Evolutionary conservation across 23 tunicate species (phyloP), one percentile per base, ranked within the genome.

Genomic region (Ciona savignyi): DNA sequence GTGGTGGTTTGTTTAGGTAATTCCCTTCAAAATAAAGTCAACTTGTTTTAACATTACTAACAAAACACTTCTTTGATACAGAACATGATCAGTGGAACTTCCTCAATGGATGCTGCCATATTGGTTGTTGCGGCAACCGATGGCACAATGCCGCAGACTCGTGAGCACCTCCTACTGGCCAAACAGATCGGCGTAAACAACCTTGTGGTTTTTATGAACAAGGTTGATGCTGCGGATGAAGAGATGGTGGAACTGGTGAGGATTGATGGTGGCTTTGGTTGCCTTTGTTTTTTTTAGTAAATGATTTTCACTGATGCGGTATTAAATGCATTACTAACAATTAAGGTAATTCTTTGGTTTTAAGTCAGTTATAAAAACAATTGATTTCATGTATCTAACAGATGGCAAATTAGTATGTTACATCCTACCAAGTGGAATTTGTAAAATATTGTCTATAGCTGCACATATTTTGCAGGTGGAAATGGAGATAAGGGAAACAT

Each of bases 31-130:
- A n/a, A n/a, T n/a, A n/a, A n/a, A n/a, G n/a, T n/a, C n/a, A n/a
- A n/a, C n/a, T n/a, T n/a, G n/a, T n/a, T n/a, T n/a, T n/a, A n/a
- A n/a, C n/a, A n/a, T n/a, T n/a, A n/a, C n/a, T n/a, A n/a, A n/a
- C n/a, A n/a, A n/a, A n/a, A n/a, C n/a, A n/a, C n/a, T n/a, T 66
- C 25, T 4, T 71, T 19, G 23, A 42, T 25, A 29, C 49, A 89
- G 93, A 93, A 93, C 79, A 93, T 93, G 98, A 93, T 93, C 29
- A 74, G 86, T n/a, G 98, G 98, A 34, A 82, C 98, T 20, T 86
- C 89, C 1, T 81, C 72, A 65, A 93, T 93, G 98, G 98, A 93
- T 51, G 98, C 96, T 63, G 86, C 77, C 29, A 84, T 93, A 19
- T 60, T 93, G 29, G 98, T 93, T 28, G 88, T 93, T 27, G 93